phyloP scores from a whole-genome alignment of 1,140 invertebrate species.

The Micrasema minimum region DNA sequence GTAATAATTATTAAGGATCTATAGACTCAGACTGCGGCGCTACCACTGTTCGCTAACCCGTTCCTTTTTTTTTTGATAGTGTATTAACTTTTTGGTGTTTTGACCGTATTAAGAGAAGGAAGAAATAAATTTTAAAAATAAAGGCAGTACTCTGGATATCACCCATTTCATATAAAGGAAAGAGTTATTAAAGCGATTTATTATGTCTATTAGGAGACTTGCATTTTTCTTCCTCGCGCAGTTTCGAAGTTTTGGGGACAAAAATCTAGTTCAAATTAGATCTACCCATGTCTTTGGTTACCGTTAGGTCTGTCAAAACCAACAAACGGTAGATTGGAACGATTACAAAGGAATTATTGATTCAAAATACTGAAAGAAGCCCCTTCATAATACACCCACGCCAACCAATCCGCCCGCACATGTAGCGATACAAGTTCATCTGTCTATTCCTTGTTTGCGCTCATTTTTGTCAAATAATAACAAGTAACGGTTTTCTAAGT shows the following conservation, averaged over 20 bases:
- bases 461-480: constrained; percentile 40
- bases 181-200: too few species aligned
- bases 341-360: constrained; percentile 43
- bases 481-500: constrained; percentile 30
- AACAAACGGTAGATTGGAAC: constrained; percentile 37
- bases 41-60: too few species aligned
- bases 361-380: constrained; percentile 34
- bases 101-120: too few species aligned
- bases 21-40: too few species aligned
- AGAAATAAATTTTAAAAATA: too few species aligned
- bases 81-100: too few species aligned
- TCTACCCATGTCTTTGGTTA: constrained; percentile 29
- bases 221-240: neutral
- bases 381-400: constrained; percentile 35
- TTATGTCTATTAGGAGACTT: too few species aligned
- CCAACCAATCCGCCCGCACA: constrained; percentile 19
- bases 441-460: constrained; percentile 30
- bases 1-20: too few species aligned
- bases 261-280: constrained; percentile 32
- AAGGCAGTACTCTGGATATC: too few species aligned
- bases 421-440: constrained; percentile 42
- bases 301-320: constrained; percentile 36
- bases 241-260: neutral
- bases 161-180: too few species aligned
- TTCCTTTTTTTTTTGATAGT: too few species aligned